phyloP scores from a whole-genome alignment of 2,113 vertebrate species.

The Hypomesus transpacificus region DNA sequence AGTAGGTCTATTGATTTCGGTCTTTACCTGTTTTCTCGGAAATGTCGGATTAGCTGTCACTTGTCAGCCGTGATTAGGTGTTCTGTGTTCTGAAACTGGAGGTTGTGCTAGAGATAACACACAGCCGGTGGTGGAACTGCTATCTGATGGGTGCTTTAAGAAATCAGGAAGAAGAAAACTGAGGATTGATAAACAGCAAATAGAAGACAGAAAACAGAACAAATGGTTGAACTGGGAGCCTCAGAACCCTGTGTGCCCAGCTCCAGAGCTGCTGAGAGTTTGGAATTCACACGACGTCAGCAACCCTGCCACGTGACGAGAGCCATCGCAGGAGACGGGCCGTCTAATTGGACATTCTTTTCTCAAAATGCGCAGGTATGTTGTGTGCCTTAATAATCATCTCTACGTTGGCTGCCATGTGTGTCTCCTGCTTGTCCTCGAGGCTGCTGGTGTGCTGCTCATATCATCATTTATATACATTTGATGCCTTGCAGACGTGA shows the following conservation, averaged over 20 bases:
- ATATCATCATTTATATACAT: neutral
- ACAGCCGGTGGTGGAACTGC: no score
- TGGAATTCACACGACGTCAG: constrained; percentile 27
- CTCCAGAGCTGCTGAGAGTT: constrained; percentile 14
- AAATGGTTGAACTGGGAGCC: neutral
- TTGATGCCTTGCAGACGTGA: constrained; percentile 75
- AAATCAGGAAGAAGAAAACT: constrained; percentile 7
- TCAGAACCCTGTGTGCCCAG: constrained; percentile 5
- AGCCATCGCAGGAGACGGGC: neutral
- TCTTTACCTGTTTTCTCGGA: neutral
- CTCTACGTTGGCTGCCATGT: no score
- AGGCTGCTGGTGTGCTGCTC: neutral
- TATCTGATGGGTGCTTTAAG: neutral
- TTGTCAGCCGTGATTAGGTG: neutral
- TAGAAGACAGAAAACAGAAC: neutral
- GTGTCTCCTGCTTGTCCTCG: neutral
- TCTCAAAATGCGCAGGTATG: constrained; percentile 23
- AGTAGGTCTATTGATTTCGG: neutral
- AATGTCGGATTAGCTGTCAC: neutral
- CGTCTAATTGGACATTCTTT: constrained; percentile 16
- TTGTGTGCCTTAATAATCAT: neutral
- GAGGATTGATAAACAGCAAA: neutral
- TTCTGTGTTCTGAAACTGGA: neutral
- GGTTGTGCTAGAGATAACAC: neutral
- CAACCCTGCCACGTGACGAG: constrained; percentile 18